Evolutionary conservation across 2,113 vertebrate genomes (phyloP), one percentile per base, ranked within the genome.

Genomic region (Seriola rivoliana): DNA sequence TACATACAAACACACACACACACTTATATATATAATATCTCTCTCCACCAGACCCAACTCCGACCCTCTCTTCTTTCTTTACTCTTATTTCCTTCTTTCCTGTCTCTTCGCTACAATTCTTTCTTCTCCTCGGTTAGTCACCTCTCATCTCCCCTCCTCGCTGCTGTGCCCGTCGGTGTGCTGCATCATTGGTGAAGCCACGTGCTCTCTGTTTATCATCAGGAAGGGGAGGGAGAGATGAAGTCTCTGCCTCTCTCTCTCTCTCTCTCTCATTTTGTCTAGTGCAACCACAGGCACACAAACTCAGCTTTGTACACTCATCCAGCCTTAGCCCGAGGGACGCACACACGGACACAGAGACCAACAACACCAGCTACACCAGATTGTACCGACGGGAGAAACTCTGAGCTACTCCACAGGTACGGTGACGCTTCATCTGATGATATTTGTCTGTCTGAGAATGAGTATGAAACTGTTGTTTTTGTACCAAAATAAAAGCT

Each of bases 161-260:
- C 72, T 29, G 78, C 60, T 75, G 46, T 82, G 80, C 78, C 82
- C 46, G 54, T 75, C 36, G 54, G 52, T 69, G 72, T 91, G 87
- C 91, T 93, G 94, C 95, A 95, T 94, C 94, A 94, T 52, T 80
- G 82, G 78, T 71, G 76, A 90, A 63, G 92, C 94, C 95, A 95
- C 94, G 92, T 95, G 95, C 85, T 95, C 86, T 93, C 84, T 95
- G 95, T 96, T 95, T 95, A 95, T 96, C 90, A 92, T 89, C 90
- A 85, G 83, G 78, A 81, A 77, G 88, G 86, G 87, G 92, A 78
- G 88, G 81, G 88, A 88, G 82, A 62, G 55, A 70, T 50, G 44
- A 34, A 69, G 69, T 25, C 73, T 63, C 50, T 12, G 19, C 17
- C 64, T 62, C 77, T 70, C 73, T 66, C 54, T 55, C 71, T 44